These are phyloP conservation scores for Platerodrilus igneus DNA, from an alignment of 2,888 invertebrate genomes.

Conservation along the genomic window DNA sequence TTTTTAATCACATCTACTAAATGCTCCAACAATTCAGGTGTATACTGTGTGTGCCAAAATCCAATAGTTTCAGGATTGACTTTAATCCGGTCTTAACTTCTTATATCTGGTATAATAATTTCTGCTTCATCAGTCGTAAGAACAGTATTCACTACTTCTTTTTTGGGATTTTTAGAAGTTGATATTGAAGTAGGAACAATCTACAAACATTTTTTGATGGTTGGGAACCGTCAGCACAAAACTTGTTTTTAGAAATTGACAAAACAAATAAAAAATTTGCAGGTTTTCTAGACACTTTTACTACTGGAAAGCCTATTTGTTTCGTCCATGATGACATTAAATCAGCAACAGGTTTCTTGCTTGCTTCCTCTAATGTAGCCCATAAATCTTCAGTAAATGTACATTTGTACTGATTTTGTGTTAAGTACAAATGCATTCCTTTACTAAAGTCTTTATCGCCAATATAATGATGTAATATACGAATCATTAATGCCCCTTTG, in stretches of 20 bases:
- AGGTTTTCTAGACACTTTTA: conserved; percentile 55
- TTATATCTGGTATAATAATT: conserved; percentile 66
- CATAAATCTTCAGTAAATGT: conserved; percentile 91
- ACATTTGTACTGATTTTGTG: conserved; percentile 81
- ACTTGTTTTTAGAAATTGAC: conserved; percentile 75
- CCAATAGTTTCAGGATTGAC: conserved; percentile 83
- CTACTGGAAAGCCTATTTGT: conserved; percentile 78
- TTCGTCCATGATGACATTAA: conserved; percentile 98
- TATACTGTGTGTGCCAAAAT: conserved; percentile 84
- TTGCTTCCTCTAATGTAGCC: conserved; percentile 81
- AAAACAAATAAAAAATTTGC: conserved; percentile 61
- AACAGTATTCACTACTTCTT: conserved; percentile 39
- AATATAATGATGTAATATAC: conserved; percentile 90
- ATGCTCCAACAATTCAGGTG: conserved; percentile 67
- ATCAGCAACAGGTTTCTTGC: conserved; percentile 80
- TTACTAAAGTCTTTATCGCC: conserved; percentile 87
- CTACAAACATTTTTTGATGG: conserved; percentile 66
- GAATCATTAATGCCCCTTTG: conserved; percentile 89
- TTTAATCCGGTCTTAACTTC: conserved; percentile 78
- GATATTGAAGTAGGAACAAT: conserved; percentile 83
- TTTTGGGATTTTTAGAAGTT: conserved; percentile 62
- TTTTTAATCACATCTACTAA: conserved; percentile 74
- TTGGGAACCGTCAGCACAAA: conserved; percentile 74
- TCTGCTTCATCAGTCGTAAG: conserved; percentile 53
- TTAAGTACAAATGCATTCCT: conserved; percentile 87